Conservation (phyloP, 2,888 invertebrate species). For the Plagiodera versicolora region DNA sequence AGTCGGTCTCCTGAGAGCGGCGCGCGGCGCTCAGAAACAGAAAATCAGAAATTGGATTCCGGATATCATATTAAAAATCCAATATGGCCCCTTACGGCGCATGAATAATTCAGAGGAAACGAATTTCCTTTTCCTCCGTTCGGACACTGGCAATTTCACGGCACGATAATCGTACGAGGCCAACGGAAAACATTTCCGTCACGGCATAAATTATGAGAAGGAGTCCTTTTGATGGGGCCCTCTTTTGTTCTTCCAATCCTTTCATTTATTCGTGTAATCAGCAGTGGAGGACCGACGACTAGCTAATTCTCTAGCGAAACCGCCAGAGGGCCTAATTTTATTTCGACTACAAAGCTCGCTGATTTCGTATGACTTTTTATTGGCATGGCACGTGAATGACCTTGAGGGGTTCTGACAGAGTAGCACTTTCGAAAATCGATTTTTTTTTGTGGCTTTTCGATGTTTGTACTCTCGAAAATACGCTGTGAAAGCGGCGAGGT, state of each 20-base stretch:
- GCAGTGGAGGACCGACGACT: no score
- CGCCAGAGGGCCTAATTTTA: no score
- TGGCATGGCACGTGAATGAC: no score
- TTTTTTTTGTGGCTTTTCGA: no score
- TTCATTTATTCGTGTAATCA: not conserved
- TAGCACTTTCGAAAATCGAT: no score
- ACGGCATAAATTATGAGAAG: not conserved
- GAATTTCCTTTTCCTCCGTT: not conserved
- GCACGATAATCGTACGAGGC: not conserved
- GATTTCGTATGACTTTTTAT: no score
- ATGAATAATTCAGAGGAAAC: not conserved
- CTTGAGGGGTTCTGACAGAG: no score
- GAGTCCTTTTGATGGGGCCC: not conserved
- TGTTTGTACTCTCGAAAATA: no score
- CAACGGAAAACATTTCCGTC: not conserved
- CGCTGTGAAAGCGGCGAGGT: no score
- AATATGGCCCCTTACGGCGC: not conserved
- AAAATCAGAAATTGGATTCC: not conserved
- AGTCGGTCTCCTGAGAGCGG: not conserved
- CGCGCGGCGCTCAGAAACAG: not conserved
- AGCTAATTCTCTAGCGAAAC: no score
- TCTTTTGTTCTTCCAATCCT: not conserved
- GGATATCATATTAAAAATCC: constrained; percentile 1
- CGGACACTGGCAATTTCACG: not conserved
- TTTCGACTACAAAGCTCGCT: no score